Evolutionary conservation across 2,888 invertebrate species (phyloP).

Genomic region (Tigriopus californicus): DNA sequence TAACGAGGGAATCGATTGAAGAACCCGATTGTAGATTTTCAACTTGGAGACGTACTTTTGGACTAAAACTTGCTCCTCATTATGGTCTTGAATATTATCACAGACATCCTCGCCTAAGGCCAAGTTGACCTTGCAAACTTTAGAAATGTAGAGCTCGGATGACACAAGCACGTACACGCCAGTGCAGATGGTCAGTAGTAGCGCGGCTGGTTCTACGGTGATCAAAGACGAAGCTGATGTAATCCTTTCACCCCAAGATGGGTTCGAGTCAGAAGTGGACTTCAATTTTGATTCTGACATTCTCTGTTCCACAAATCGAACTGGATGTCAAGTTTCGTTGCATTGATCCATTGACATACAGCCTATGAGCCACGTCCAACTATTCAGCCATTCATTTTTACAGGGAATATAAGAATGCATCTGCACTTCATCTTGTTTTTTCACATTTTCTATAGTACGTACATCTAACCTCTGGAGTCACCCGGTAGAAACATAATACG

Average conservation of each 20-base stretch:
- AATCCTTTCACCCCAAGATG: too few relatives aligned
- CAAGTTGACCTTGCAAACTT: background rate
- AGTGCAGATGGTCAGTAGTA: background rate
- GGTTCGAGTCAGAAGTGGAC: constrained; percentile 20
- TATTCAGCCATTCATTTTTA: too few relatives aligned
- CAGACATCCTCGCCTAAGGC: background rate
- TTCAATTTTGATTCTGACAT: too few relatives aligned
- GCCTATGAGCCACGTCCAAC: too few relatives aligned
- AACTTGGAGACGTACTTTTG: background rate
- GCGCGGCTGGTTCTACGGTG: background rate
- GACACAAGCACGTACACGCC: background rate
- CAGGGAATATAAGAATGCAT: too few relatives aligned
- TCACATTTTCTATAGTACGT: too few relatives aligned
- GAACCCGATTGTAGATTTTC: background rate
- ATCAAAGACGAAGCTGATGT: background rate
- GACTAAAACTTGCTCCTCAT: background rate
- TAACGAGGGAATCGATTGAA: background rate
- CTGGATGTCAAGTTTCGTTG: too few relatives aligned
- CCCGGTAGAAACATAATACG: too few relatives aligned
- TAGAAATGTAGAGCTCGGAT: background rate
- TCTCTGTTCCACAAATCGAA: too few relatives aligned
- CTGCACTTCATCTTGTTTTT: too few relatives aligned
- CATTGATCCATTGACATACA: too few relatives aligned
- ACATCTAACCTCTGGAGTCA: too few relatives aligned
- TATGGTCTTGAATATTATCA: background rate